A percentile compares a stretch with the other conserved stretches of the same genome.
phyloP scores from a whole-genome alignment of 2,113 vertebrate species.

The Brevimyrus niger region DNA sequence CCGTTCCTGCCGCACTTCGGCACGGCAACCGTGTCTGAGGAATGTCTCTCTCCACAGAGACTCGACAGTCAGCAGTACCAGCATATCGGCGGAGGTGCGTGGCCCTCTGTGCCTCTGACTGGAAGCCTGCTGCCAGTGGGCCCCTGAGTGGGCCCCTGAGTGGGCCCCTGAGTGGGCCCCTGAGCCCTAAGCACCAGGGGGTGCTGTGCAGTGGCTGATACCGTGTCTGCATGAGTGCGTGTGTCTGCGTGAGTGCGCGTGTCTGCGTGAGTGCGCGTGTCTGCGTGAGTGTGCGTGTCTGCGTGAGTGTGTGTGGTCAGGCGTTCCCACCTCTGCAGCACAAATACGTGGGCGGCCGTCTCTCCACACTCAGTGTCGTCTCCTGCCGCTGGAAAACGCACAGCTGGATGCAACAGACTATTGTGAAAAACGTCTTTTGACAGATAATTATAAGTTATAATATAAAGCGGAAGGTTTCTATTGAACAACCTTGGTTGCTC shows the following conservation, averaged over 20 bases:
- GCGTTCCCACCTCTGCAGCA: background rate
- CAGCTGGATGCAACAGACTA: background rate
- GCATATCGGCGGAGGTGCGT: background rate
- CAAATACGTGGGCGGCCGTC: background rate
- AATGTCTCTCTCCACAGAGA: slow-evolving; percentile 52
- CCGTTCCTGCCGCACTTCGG: slow-evolving; percentile 2
- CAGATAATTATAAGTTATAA: background rate
- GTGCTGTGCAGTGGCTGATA: too few species aligned
- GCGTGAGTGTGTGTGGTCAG: background rate
- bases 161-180: too few species aligned
- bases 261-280: too few species aligned
- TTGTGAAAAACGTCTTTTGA: background rate
- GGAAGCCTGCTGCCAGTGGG: background rate
- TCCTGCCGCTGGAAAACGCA: background rate
- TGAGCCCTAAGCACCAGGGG: too few species aligned
- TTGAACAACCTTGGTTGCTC: background rate
- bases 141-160: too few species aligned
- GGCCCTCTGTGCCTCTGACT: background rate
- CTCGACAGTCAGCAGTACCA: background rate
- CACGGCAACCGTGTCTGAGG: slow-evolving; percentile 55
- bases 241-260: too few species aligned
- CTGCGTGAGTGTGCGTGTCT: background rate
- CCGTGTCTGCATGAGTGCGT: too few species aligned
- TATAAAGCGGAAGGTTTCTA: background rate
- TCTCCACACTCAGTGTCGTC: background rate